Evolutionary conservation across 23 tunicate genomes (phyloP).

Genomic region (Trididemnum nubilum): DNA sequence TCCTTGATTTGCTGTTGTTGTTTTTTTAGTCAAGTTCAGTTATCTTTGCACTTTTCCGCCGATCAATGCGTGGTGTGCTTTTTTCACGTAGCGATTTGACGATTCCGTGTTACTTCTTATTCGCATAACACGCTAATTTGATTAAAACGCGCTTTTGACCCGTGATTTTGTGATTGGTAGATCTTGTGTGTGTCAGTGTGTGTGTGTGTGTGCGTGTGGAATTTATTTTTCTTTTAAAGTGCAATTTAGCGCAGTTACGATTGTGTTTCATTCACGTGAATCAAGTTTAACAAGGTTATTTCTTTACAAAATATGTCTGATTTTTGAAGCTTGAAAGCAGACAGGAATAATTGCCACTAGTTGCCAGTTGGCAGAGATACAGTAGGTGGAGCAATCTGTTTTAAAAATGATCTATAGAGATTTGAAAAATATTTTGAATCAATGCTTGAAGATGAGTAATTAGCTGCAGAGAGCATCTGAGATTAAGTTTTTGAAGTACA

Average conservation of each 20-base stretch:
- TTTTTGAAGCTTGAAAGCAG: no score
- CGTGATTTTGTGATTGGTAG: not conserved
- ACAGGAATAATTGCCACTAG: no score
- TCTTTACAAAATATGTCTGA: not conserved
- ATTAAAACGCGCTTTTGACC: no score
- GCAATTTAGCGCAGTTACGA: slow-evolving; percentile 20
- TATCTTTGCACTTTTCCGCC: not conserved
- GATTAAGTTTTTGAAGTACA: no score
- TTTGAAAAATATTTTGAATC: no score
- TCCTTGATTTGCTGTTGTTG: not conserved
- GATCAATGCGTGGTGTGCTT: not conserved
- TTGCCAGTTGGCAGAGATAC: no score
- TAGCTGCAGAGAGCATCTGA: no score
- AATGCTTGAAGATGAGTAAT: no score
- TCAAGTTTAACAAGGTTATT: slow-evolving; percentile 9
- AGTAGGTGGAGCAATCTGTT: no score
- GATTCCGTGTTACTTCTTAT: not conserved
- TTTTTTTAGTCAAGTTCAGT: not conserved
- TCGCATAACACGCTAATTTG: slow-evolving; percentile 1
- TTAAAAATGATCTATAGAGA: no score
- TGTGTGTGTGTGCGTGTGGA: slow-evolving; percentile 11
- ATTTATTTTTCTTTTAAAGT: not conserved
- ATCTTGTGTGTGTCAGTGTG: not conserved
- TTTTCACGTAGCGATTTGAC: not conserved
- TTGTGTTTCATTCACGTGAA: not conserved